Percentiles rank a stretch among this genome's conserved stretches.
phyloP scores from a whole-genome alignment of 2,797 vertebrate species.

The Falco berigora region DNA sequence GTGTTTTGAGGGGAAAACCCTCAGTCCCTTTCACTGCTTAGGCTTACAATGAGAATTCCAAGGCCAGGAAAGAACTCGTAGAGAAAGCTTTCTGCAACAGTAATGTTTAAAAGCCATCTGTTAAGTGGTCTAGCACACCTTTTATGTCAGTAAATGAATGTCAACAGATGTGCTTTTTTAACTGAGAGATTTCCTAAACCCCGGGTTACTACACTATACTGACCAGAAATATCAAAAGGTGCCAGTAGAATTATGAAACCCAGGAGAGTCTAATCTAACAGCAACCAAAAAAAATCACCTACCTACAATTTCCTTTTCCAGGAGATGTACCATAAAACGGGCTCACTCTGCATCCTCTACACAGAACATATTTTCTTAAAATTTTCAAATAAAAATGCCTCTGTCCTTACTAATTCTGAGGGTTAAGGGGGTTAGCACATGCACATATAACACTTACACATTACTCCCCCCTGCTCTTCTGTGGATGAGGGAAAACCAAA shows the following conservation, averaged over 20 bases:
- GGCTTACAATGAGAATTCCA: background rate
- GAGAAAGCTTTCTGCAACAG: background rate
- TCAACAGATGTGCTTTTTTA: background rate
- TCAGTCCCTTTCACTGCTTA: background rate
- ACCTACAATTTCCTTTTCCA: background rate
- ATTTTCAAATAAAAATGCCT: background rate
- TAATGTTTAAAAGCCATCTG: conserved; percentile 4
- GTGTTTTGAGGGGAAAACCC: background rate
- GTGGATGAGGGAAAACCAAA: background rate
- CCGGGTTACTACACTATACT: background rate
- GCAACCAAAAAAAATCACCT: background rate
- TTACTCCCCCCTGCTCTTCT: background rate
- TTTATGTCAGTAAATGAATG: background rate
- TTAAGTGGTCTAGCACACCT: background rate
- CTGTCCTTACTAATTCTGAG: background rate
- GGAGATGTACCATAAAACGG: background rate
- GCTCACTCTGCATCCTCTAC: background rate
- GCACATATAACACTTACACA: background rate
- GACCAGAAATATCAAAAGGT: conserved; percentile 21
- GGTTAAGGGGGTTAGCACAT: background rate
- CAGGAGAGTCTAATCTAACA: background rate
- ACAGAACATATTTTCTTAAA: background rate
- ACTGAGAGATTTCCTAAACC: background rate
- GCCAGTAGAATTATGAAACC: conserved; percentile 15
- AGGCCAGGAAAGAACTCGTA: background rate